Percentiles rank a stretch among this genome's conserved stretches.
Conservation (phyloP, 2,113 vertebrate genomes). For the Muscicapa adusta region DNA sequence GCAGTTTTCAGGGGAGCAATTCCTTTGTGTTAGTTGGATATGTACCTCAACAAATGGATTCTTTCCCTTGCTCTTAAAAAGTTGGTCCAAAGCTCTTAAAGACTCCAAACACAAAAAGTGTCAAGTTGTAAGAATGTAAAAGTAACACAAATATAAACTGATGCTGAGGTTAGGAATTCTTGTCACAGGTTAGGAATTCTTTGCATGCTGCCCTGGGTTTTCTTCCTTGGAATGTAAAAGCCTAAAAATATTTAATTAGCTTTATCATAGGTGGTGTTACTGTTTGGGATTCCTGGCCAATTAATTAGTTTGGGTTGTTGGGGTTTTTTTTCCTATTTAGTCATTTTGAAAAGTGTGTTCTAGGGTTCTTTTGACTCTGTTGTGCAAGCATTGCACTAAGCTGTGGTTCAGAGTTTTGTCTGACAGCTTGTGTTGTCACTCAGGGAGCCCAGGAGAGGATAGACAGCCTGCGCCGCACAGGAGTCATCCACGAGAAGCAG, state of each 20-base stretch:
- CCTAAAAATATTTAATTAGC: not conserved
- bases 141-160: not conserved
- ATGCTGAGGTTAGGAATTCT: not conserved
- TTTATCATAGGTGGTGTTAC: not conserved
- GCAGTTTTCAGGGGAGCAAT: not conserved
- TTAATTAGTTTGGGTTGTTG: not conserved
- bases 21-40: not conserved
- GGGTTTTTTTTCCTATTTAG: not conserved
- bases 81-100: not conserved
- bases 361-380: not conserved
- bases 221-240: not conserved
- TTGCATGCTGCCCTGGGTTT: not conserved
- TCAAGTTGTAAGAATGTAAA: not conserved
- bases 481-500: slow-evolving; percentile 92
- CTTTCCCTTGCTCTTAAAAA: not conserved
- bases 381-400: not conserved
- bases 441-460: slow-evolving; percentile 97
- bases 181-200: not conserved
- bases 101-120: not conserved
- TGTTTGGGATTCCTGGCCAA: not conserved
- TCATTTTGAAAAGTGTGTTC: not conserved
- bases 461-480: slow-evolving; percentile 83
- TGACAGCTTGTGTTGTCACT: not conserved
- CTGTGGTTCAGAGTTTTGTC: not conserved
- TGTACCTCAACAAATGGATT: not conserved